phyloP scores from a whole-genome alignment of 2,113 vertebrate genomes.

The Pedetes capensis region DNA sequence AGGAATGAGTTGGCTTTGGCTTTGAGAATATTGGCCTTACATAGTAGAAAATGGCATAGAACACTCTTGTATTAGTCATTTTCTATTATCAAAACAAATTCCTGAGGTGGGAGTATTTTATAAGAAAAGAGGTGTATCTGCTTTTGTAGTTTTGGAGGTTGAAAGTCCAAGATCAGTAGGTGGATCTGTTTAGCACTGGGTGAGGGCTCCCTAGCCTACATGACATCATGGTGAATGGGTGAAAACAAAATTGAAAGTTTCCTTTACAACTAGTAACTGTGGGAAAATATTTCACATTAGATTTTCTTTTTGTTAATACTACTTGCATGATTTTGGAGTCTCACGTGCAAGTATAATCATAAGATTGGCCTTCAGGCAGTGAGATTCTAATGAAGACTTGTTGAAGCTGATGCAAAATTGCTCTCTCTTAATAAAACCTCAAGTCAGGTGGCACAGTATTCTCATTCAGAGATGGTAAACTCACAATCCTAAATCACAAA shows the following conservation, averaged over 20 bases:
- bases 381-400: neutral
- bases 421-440: neutral
- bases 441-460: neutral
- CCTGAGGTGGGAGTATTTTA: neutral
- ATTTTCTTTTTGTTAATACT: neutral
- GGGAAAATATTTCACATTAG: neutral
- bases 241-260: neutral
- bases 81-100: neutral
- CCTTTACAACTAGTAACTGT: neutral
- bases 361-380: neutral
- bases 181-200: too few species aligned
- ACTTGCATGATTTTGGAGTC: neutral
- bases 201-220: too few species aligned
- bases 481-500: neutral
- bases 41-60: neutral
- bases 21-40: neutral
- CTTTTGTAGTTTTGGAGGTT: neutral
- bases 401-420: neutral
- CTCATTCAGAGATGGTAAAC: neutral
- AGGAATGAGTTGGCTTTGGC: neutral
- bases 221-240: neutral
- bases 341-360: neutral
- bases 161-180: too few species aligned
- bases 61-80: neutral
- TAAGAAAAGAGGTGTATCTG: neutral